A percentile compares a stretch with the other conserved stretches of the same genome.
Conservation (phyloP, 2,888 invertebrate species). For the Ptilodon capucinus region DNA sequence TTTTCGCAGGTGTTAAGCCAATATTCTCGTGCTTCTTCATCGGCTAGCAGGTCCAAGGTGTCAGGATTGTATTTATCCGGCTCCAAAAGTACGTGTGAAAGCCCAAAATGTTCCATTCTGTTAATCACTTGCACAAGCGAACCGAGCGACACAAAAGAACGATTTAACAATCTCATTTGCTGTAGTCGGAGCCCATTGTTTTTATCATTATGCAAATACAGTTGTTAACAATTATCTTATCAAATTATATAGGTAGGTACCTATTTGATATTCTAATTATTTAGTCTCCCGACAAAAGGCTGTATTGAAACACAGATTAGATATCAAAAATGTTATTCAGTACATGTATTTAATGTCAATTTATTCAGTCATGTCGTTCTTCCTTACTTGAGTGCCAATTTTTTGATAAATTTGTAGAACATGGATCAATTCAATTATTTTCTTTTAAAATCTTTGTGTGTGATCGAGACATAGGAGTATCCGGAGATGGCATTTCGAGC, state of each 20-base stretch:
- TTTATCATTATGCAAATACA: conserved; percentile 63
- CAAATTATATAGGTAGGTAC: conserved; percentile 29
- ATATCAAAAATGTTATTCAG: conserved; percentile 19
- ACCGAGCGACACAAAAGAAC: conserved; percentile 25
- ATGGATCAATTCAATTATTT: too few species aligned
- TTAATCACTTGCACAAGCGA: conserved; percentile 27
- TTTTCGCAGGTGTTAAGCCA: conserved; percentile 96
- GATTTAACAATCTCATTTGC: conserved; percentile 41
- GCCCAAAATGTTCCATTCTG: conserved; percentile 75
- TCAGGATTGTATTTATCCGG: conserved; percentile 93
- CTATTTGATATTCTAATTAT: not conserved
- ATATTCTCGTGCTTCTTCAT: conserved; percentile 93
- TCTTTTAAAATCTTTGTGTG: too few species aligned
- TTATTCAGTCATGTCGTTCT: conserved; percentile 8
- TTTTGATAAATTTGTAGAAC: conserved; percentile 1
- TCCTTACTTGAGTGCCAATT: conserved; percentile 3
- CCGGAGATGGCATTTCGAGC: too few species aligned
- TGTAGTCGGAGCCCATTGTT: conserved; percentile 61
- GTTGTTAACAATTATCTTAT: conserved; percentile 54
- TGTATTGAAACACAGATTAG: conserved; percentile 28
- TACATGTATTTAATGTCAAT: conserved; percentile 8
- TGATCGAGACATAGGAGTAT: too few species aligned
- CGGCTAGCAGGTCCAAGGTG: conserved; percentile 93
- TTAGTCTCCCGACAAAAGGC: conserved; percentile 6
- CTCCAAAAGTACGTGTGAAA: conserved; percentile 86